Conservation (phyloP, 2,888 invertebrate genomes). For the Ariolimax columbianus region DNA sequence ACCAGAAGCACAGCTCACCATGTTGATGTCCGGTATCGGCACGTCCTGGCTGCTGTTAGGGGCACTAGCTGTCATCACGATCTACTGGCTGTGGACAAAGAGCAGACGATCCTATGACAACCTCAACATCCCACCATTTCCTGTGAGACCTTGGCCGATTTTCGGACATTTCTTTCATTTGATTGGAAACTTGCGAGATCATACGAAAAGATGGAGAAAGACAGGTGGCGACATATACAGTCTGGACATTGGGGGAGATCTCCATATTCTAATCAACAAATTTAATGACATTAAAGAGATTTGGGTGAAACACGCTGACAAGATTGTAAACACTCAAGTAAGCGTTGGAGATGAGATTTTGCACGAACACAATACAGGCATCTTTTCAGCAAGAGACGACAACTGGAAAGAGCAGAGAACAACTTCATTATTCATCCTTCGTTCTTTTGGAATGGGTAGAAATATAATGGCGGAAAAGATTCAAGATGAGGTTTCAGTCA, state of each 20-base stretch:
- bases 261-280: neutral
- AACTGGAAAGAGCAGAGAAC: conserved; percentile 49
- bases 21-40: neutral
- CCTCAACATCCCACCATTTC: conserved; percentile 32
- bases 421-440: conserved; percentile 36
- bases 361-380: conserved; percentile 5
- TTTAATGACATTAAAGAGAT: conserved; percentile 14
- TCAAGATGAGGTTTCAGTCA: conserved; percentile 38
- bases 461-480: conserved; percentile 42
- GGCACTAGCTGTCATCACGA: neutral
- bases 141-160: neutral
- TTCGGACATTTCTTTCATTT: conserved; percentile 17
- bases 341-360: neutral
- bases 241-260: conserved; percentile 7
- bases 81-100: conserved; percentile 3
- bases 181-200: neutral
- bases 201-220: conserved; percentile 7
- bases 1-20: too few relatives aligned
- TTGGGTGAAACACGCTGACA: conserved; percentile 22
- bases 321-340: neutral
- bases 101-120: neutral
- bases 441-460: conserved; percentile 51
- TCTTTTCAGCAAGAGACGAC: conserved; percentile 12
- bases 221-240: conserved; percentile 28
- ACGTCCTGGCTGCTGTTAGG: neutral